phyloP scores from a whole-genome alignment of 2,113 vertebrate genomes.

The Petaurus breviceps region DNA sequence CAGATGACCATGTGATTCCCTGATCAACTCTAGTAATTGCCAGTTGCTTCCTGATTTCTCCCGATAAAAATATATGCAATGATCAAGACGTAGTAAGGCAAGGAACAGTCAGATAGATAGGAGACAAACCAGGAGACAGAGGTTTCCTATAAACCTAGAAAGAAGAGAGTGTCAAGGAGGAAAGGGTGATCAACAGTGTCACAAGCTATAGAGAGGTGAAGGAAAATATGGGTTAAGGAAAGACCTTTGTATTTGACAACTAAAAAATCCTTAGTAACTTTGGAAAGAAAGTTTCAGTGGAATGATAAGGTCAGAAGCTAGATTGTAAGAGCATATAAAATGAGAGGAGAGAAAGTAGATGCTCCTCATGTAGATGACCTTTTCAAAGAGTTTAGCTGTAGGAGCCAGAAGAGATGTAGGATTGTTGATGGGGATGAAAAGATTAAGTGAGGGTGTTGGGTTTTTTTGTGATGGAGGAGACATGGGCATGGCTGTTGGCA shows the following conservation, averaged over 20 bases:
- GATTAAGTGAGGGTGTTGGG: background rate
- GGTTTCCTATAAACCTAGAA: background rate
- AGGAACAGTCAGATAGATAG: too few species aligned
- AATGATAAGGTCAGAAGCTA: background rate
- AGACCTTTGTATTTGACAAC: background rate
- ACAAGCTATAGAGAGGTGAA: background rate
- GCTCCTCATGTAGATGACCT: background rate
- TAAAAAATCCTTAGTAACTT: background rate
- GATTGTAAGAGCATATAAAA: background rate
- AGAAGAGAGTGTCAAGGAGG: background rate
- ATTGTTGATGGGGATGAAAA: background rate
- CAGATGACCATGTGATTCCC: too few species aligned
- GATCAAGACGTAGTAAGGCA: too few species aligned
- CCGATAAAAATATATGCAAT: too few species aligned
- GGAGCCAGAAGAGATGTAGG: background rate
- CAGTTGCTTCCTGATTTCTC: too few species aligned
- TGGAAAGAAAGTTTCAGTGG: background rate
- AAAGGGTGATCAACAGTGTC: too few species aligned
- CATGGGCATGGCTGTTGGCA: background rate
- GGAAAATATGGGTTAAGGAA: background rate
- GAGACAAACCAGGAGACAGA: too few species aligned
- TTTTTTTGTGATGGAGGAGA: background rate
- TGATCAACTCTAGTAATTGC: too few species aligned
- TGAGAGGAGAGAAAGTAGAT: background rate
- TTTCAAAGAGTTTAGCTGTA: background rate